A percentile compares a stretch with the other conserved stretches of the same genome.
These are phyloP conservation scores for Stegodyphus mimosarum DNA, from an alignment of 1,140 invertebrate species.

Conservation along the genomic window DNA sequence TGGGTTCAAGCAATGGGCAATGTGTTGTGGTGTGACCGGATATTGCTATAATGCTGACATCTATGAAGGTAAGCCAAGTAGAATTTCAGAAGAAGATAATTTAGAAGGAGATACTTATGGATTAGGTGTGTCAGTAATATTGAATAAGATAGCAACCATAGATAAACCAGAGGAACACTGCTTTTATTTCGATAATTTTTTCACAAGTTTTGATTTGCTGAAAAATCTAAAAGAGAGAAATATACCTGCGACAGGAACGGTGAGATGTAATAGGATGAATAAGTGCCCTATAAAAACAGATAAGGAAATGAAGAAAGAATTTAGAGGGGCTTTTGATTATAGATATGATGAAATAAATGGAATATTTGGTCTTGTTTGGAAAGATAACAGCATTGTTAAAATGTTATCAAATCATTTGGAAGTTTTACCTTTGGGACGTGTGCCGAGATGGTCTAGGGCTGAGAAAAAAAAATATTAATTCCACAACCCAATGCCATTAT, in stretches of 20 bases:
- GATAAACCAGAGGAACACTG: conserved; percentile 36
- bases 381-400: conserved; percentile 11
- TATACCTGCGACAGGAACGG: conserved; percentile 32
- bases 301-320: conserved; percentile 37
- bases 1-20: conserved; percentile 38
- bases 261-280: conserved; percentile 33
- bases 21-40: conserved; percentile 34
- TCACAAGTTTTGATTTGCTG: conserved; percentile 36
- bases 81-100: too few species aligned
- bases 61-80: too few species aligned
- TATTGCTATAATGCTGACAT: conserved; percentile 40
- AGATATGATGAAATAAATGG: conserved; percentile 14
- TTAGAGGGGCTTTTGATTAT: conserved; percentile 20
- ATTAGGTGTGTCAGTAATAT: too few species aligned
- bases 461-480: not conserved
- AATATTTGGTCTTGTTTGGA: conserved; percentile 16
- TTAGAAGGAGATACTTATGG: too few species aligned
- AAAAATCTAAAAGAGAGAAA: conserved; percentile 39
- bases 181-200: conserved; percentile 37
- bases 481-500: not conserved
- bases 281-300: conserved; percentile 36
- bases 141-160: conserved; percentile 40
- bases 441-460: not conserved
- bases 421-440: too few species aligned
- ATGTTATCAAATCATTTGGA: too few species aligned